Conservation (phyloP, 2,888 invertebrate species). For the Pheosia tremula region DNA sequence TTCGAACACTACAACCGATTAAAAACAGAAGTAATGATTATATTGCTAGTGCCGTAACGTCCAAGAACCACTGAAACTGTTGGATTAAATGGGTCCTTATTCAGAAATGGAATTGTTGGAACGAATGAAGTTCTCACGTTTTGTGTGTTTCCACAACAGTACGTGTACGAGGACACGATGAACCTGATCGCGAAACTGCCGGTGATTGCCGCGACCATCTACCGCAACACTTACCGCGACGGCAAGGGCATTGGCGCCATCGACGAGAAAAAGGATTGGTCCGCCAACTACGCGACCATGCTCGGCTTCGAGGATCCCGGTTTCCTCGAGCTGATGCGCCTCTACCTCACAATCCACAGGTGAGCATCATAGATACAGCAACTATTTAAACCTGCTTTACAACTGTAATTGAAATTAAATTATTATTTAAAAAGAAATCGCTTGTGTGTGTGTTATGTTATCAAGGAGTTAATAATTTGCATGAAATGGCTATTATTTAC, state of each 20-base stretch:
- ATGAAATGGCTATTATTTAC: slow-evolving; percentile 8
- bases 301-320: slow-evolving; percentile 93
- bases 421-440: no score
- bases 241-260: slow-evolving; percentile 95
- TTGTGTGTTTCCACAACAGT: slow-evolving; percentile 59
- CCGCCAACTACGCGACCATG: slow-evolving; percentile 96
- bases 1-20: no score
- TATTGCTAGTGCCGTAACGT: no score
- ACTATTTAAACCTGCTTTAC: not conserved
- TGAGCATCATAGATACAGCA: slow-evolving; percentile 28
- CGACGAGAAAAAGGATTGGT: slow-evolving; percentile 96
- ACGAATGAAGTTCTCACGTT: not conserved
- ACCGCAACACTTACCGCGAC: slow-evolving; percentile 94
- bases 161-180: slow-evolving; percentile 96
- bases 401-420: no score
- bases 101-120: not conserved
- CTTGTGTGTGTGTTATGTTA: no score
- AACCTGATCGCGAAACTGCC: slow-evolving; percentile 97
- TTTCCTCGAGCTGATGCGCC: slow-evolving; percentile 96
- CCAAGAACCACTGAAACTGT: no score
- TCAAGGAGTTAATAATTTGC: slow-evolving; percentile 15
- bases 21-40: no score
- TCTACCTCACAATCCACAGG: slow-evolving; percentile 97
- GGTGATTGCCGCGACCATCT: slow-evolving; percentile 96
- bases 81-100: no score